phyloP scores from a whole-genome alignment of 2,888 invertebrate species.

The Xiphydria camelus region DNA sequence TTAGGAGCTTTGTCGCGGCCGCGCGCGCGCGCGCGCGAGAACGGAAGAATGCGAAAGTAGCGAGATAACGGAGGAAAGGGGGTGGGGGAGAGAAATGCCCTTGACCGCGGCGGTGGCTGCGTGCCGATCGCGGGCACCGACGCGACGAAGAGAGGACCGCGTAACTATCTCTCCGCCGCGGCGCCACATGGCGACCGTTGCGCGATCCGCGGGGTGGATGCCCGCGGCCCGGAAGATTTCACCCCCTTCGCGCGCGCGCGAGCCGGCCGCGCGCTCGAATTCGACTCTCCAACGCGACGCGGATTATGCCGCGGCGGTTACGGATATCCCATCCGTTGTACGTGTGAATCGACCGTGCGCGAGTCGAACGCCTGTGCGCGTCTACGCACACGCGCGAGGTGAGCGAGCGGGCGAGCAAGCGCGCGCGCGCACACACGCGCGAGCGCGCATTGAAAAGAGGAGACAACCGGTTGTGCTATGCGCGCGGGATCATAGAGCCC shows the following conservation, averaged over 20 bases:
- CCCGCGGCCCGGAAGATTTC: neutral
- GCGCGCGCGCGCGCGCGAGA: no score
- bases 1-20: no score
- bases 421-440: constrained; percentile 15
- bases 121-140: no score
- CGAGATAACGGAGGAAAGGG: constrained; percentile 14
- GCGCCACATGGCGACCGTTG: no score
- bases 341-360: constrained; percentile 27
- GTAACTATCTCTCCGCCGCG: no score
- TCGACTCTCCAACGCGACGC: constrained; percentile 7
- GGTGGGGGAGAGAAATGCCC: constrained; percentile 1
- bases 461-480: constrained; percentile 54
- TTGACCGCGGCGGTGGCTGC: no score
- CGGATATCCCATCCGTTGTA: constrained; percentile 38
- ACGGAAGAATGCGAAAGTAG: no score
- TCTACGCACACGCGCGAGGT: neutral
- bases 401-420: constrained; percentile 8
- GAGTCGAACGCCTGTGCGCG: neutral
- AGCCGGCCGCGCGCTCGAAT: neutral
- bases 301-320: constrained; percentile 28
- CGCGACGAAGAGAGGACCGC: no score
- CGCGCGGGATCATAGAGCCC: constrained; percentile 49
- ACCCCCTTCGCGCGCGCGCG: neutral
- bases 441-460: constrained; percentile 42
- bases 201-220: neutral